Evolutionary conservation across 2,113 vertebrate species (phyloP), one percentile per base, ranked within the genome.

Genomic region (Otis tarda): DNA sequence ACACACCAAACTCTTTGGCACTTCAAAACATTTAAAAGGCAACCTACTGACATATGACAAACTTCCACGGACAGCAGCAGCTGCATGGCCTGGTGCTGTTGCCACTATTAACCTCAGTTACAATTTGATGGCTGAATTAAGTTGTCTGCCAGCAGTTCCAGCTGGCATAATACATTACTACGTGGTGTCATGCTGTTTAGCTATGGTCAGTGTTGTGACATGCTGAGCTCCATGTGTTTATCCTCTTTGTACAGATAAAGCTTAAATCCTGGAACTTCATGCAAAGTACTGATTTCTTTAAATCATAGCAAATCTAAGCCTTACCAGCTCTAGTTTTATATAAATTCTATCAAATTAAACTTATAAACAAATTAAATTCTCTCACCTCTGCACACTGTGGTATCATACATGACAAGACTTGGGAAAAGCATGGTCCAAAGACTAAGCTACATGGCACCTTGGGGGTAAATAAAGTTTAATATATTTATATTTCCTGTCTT

Each of bases 91-190:
- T 80, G 78, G 90, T 90, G 50, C 37, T 94, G 76, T 82, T 94
- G 91, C 95, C 94, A 93, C 71, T 75, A 92, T 97, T 96, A 94
- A 93, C 95, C 95, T 95, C 87, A 68, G 86, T 69, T 90, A 85
- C 75, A 79, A 91, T 86, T 60, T 82, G 93, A 96, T 89, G 95
- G 94, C 77, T 89, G 94, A 96, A 96, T 97, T 94, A 97, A 95
- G 89, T 94, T 94, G 94, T 93, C 95, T 92, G 95, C 95, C 94
- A 97, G 94, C 83, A 96, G 76, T 89, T 95, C 92, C 94, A 97
- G 94, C 94, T 97, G 97, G 97, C 92, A 96, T 81, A 25, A 94
- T 85, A 92, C 89, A 91, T 93, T 92, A 94, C 57, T 89, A 24
- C 53, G 55, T 69, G 91, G 73, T 88, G 67, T 95, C 94, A 77